Evolutionary conservation across 2,113 vertebrate genomes (phyloP).

Genomic region (Cepphus grylle): DNA sequence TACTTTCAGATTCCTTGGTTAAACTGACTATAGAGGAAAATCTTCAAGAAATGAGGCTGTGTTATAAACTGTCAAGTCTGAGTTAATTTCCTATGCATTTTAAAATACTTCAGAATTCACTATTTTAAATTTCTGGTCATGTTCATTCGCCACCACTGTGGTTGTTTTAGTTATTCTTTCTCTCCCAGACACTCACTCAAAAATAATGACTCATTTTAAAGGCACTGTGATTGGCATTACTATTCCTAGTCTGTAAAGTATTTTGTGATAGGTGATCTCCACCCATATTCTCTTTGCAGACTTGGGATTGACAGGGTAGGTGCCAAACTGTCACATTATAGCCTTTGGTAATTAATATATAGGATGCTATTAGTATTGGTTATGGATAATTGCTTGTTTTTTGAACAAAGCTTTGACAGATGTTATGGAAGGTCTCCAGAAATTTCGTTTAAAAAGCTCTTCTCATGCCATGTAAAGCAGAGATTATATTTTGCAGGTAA

Average conservation of each 20-base stretch:
- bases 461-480: not conserved
- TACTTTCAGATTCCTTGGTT: not conserved
- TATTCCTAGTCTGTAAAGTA: not conserved
- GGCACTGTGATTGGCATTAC: not conserved
- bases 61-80: not conserved
- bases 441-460: not conserved
- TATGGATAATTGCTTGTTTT: constrained; percentile 30
- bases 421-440: not conserved
- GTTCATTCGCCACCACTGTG: not conserved
- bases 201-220: constrained; percentile 41
- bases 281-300: not conserved
- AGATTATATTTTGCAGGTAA: constrained; percentile 25
- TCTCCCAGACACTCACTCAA: not conserved
- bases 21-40: not conserved
- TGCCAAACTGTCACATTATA: constrained; percentile 18
- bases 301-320: not conserved
- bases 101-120: not conserved
- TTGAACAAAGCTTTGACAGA: constrained; percentile 7
- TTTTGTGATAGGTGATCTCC: not conserved
- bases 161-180: not conserved
- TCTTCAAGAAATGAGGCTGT: not conserved
- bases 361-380: not conserved
- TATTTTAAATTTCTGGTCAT: not conserved
- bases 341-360: constrained; percentile 36
- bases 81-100: not conserved